Base-by-base conservation (phyloP, 2,888 invertebrate genomes). In the Drymonia ruficornis region DNA sequence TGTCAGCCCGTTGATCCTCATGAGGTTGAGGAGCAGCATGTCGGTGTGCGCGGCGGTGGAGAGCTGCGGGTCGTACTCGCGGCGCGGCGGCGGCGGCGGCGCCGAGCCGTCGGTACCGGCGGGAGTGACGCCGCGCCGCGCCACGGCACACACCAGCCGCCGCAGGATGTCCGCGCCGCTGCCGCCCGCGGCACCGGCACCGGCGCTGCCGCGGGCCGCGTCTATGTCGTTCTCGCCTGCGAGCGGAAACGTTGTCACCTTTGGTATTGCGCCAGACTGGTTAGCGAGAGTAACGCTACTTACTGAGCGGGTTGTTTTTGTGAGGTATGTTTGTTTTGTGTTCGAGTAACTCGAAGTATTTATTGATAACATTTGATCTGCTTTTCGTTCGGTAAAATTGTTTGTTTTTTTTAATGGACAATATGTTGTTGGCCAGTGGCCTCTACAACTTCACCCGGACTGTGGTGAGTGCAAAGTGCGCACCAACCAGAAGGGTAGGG, bases 181-280 rank as follows among this genome's bases (percentile, higher is more conserved):
- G 2, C 53, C 48, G 55, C 56, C 36, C 16, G 64, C 65, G 15
- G 65, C 58, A 0, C 49, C 72, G 59, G 15, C 72, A 59, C 16
- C 65, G n/a, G 70, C 64, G 9, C 69, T 67, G 11, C 76, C 78
- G 59, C 77, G 71, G 0, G 80, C 82, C 9, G 82, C 84, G 51
- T 91, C 91, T 34, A 91, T 83, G 76, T 91, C 91, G 70, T 91
- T 89, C 70, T 91, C 91, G 11, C 91, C 91, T 91, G 80, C 29
- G 29, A 58, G n/a, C 16, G 49, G 50, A 31, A 49, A 28, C 34
- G 53, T 12, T 42, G 56, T 57, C 69, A 62, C 57, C 59, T 59
- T 71, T 57, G 48, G 49, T 40, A 54, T 58, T 53, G 45, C 23
- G 11, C 44, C 43, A 40, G 47, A 16, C 16, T 4, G n/a, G 13